Base-by-base conservation (phyloP, 1,140 invertebrate genomes). In the Eupeodes corollae region DNA sequence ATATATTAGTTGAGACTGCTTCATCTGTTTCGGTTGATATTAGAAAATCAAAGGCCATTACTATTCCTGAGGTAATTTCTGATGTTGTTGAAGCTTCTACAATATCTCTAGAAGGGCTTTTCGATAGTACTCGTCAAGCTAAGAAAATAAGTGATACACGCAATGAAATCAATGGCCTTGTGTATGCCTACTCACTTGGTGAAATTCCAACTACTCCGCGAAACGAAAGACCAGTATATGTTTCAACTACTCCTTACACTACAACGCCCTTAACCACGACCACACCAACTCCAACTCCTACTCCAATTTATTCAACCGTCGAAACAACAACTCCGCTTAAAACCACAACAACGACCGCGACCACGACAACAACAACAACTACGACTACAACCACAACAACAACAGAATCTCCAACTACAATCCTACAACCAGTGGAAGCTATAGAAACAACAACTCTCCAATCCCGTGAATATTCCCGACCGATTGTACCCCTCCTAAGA, bases 41-140 rank as follows among this genome's bases (percentile, higher is more conserved):
- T 10, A 42, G 33, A 40, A 48, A 8, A 26, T 26, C 21, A 3
- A 26, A 26, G 8, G 21, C 21, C 8, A 26, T 47, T 12, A n/a
- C 44, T 6, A 31, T 65, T 21, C 61, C 66, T 0, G 66, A 68
- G 37, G 63, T 63, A 0, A 50, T 68, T 37, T 54, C 53, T 18
- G 56, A 53, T 5, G 42, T 52, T 0, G 61, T 70, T 16, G 74
- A 80, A 61, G 73, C 75, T 2, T 79, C 79, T 0, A 81, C 79
- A 6, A 75, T 82, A 49, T 67, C 79, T 26, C 59, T 82, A 51
- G 77, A 82, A 64, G 77, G 70, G 6, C 57, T 82, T 16, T 82
- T 82, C 53, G 73, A 75, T 58, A 72, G 72, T 9, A 71, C 73
- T 31, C 70, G 66, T 2, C 56, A 58, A 50, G 53, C 37, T 58